Percentiles rank a stretch among this genome's conserved stretches.
Conservation (phyloP, 2,113 vertebrate species). For the Bos javanicus region DNA sequence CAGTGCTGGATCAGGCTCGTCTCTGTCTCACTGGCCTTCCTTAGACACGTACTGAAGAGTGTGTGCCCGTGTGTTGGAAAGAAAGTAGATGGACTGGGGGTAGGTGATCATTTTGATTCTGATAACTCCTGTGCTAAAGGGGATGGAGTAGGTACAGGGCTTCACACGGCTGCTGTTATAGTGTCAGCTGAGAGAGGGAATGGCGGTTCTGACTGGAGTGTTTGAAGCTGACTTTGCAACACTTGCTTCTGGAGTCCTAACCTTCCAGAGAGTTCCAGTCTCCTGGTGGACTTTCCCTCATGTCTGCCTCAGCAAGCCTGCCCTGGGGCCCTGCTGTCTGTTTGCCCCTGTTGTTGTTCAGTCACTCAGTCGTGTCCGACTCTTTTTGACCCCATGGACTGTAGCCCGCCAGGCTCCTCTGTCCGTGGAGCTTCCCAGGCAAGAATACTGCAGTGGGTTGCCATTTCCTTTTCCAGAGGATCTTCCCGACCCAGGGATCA, state of each 20-base stretch:
- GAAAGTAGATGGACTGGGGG: background rate
- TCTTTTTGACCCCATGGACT: background rate
- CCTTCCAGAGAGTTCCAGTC: background rate
- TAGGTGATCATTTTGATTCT: background rate
- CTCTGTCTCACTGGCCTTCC: background rate
- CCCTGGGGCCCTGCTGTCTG: background rate
- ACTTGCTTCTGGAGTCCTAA: background rate
- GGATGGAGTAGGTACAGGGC: accelerated
- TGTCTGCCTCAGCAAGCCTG: background rate
- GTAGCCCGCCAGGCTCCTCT: background rate
- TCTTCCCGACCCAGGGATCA: background rate
- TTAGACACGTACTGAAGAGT: background rate
- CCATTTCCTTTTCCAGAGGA: background rate
- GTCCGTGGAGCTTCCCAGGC: background rate
- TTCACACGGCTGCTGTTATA: background rate
- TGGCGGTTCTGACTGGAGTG: background rate
- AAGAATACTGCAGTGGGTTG: background rate
- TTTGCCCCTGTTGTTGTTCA: background rate
- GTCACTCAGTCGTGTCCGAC: accelerated
- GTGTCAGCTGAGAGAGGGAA: accelerated
- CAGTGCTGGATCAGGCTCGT: background rate
- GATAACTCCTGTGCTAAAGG: background rate
- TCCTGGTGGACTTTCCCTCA: background rate
- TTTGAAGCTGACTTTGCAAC: background rate
- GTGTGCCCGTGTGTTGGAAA: background rate